Evolutionary conservation across 2,888 invertebrate species (phyloP).

Genomic region (Mermis nigrescens): DNA sequence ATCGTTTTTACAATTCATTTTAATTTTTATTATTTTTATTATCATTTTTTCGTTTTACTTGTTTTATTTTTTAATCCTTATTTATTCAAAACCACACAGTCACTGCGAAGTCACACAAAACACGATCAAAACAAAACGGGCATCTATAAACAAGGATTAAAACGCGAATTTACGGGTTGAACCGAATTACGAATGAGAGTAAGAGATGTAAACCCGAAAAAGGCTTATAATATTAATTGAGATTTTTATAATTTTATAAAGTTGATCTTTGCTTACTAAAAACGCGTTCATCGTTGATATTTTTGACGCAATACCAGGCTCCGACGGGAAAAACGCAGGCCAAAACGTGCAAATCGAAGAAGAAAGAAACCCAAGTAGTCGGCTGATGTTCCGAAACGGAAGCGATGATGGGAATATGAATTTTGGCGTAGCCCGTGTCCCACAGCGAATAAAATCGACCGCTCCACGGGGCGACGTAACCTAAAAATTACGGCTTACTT

Average conservation of each 20-base stretch:
- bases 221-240: slow-evolving; percentile 6
- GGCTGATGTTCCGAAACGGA: slow-evolving; percentile 99
- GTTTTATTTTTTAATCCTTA: no score
- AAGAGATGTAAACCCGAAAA: no score
- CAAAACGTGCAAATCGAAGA: slow-evolving; percentile 91
- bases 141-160: no score
- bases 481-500: slow-evolving; percentile 26
- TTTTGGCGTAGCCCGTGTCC: slow-evolving; percentile 98
- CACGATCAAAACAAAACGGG: no score
- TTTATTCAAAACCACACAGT: no score
- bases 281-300: slow-evolving; percentile 86
- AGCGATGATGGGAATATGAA: slow-evolving; percentile 96
- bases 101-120: no score
- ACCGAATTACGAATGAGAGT: no score
- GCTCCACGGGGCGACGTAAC: slow-evolving; percentile 88
- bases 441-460: slow-evolving; percentile 92
- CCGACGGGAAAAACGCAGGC: slow-evolving; percentile 94
- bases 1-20: no score
- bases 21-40: no score
- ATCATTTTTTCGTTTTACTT: no score
- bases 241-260: neutral
- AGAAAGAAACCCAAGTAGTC: slow-evolving; percentile 96
- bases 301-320: slow-evolving; percentile 92
- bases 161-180: no score
- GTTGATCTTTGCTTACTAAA: slow-evolving; percentile 71